Conservation (phyloP, 2,888 invertebrate genomes). For the Epicampocera succincta region DNA sequence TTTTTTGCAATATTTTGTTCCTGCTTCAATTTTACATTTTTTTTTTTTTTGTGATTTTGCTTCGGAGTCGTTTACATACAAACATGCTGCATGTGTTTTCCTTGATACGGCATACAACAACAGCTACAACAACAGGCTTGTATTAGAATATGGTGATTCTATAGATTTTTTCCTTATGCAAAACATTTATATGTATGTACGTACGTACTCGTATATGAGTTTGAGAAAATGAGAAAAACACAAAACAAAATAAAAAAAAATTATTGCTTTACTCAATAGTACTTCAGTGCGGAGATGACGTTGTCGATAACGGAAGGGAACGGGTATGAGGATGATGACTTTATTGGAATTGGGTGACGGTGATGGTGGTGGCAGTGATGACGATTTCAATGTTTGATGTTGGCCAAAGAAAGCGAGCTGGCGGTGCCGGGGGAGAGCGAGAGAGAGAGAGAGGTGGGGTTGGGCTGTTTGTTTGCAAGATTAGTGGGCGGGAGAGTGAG, state of each 20-base stretch:
- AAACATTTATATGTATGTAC: constrained; percentile 58
- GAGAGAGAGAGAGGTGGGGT: no score
- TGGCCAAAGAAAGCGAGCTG: neutral
- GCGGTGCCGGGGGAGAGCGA: no score
- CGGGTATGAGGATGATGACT: constrained; percentile 6
- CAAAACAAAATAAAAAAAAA: constrained; percentile 42
- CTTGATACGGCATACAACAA: constrained; percentile 33
- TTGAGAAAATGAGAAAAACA: constrained; percentile 34
- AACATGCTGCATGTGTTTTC: constrained; percentile 40
- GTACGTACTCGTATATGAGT: no score
- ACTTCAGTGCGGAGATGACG: constrained; percentile 67
- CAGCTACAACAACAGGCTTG: constrained; percentile 60
- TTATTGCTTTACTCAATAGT: constrained; percentile 69
- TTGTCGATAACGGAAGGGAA: constrained; percentile 33
- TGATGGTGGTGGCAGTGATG: constrained; percentile 15
- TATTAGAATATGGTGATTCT: constrained; percentile 73
- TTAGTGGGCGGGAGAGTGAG: neutral
- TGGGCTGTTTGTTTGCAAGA: constrained; percentile 25
- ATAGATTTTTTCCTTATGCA: constrained; percentile 78
- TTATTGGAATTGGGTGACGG: constrained; percentile 17
- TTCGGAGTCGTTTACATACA: constrained; percentile 27
- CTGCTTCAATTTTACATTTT: constrained; percentile 28
- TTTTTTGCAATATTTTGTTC: constrained; percentile 54
- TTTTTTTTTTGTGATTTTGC: neutral
- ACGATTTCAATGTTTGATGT: constrained; percentile 8